Evolutionary conservation across 2,113 vertebrate species (phyloP).

Genomic region (Podilymbus podiceps): DNA sequence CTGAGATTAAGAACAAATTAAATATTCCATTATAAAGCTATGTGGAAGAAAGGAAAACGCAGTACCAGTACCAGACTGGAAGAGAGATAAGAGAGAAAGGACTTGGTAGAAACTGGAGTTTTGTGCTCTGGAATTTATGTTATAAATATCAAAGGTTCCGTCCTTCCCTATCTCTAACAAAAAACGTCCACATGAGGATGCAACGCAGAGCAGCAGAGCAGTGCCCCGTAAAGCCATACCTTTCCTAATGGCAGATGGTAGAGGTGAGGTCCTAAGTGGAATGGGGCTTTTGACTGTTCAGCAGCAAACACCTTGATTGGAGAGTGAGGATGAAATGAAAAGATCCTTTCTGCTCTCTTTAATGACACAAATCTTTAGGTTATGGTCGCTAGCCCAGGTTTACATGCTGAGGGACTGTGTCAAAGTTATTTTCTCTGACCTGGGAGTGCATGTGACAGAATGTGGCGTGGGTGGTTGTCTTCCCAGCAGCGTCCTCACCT

Average conservation of each 20-base stretch:
- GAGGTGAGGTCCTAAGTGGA: neutral
- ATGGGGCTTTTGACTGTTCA: neutral
- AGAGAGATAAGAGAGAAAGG: neutral
- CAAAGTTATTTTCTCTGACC: neutral
- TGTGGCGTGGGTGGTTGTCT: neutral
- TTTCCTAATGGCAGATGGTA: neutral
- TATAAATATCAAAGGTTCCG: neutral
- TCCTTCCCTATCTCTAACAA: neutral
- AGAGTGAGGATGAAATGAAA: neutral
- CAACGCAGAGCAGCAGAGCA: neutral
- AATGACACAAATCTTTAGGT: neutral
- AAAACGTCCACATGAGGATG: neutral
- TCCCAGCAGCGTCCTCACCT: neutral
- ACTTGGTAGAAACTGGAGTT: neutral
- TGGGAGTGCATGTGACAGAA: neutral
- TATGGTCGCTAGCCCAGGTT: neutral
- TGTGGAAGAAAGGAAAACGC: neutral
- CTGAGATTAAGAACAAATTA: neutral
- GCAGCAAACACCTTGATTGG: neutral
- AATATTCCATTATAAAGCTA: neutral
- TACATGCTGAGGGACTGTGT: neutral
- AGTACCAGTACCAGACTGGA: neutral
- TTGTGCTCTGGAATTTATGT: neutral
- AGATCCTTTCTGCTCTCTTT: neutral
- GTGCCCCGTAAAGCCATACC: neutral